Conservation (phyloP, 1,140 invertebrate genomes). For the Holcopasites calliopsidis region DNA sequence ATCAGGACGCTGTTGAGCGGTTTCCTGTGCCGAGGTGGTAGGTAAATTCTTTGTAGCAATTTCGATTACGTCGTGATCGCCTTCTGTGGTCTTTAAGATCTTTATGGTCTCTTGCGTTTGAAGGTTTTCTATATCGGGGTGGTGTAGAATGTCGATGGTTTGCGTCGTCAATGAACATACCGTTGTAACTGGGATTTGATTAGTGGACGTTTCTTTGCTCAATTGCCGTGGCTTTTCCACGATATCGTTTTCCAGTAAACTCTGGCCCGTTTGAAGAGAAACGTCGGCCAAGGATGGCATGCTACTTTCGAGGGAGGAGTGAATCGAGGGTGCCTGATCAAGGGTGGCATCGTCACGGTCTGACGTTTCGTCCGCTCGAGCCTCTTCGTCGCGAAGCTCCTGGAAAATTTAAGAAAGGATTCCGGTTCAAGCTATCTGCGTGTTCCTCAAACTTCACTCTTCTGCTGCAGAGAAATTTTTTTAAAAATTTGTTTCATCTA, state of each 20-base stretch:
- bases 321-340: conserved; percentile 72
- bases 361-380: conserved; percentile 52
- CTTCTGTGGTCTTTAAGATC: conserved; percentile 84
- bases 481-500: background rate
- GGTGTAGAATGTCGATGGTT: conserved; percentile 21
- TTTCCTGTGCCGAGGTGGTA: conserved; percentile 74
- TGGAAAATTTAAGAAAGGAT: conserved; percentile 52
- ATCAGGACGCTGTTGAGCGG: conserved; percentile 27
- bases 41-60: conserved; percentile 84
- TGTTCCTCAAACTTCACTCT: too few relatives aligned
- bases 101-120: conserved; percentile 83
- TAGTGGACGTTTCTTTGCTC: conserved; percentile 73
- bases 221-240: conserved; percentile 65
- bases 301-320: conserved; percentile 66
- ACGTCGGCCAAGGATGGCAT: conserved; percentile 73
- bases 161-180: conserved; percentile 63
- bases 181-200: conserved; percentile 57
- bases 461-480: background rate
- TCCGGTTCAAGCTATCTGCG: background rate
- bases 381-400: conserved; percentile 65
- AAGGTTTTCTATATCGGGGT: background rate
- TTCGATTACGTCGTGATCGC: conserved; percentile 88
- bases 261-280: conserved; percentile 76
- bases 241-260: conserved; percentile 65
- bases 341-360: conserved; percentile 70